These are phyloP conservation scores for Apocheima hispidaria DNA, from an alignment of 2,888 invertebrate genomes.

Conservation along the genomic window DNA sequence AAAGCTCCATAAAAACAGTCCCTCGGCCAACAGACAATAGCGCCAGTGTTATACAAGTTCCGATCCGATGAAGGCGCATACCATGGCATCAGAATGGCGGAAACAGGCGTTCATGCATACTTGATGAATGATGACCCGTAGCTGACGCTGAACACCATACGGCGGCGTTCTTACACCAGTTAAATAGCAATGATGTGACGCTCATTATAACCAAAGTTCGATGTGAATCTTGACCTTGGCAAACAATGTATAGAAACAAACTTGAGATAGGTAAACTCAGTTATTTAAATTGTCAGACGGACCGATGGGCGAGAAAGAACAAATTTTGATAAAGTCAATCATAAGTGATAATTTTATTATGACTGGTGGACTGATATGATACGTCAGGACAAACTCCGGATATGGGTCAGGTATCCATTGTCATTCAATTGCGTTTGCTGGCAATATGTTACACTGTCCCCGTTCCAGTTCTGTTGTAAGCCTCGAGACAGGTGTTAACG, in stretches of 20 bases:
- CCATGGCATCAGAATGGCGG: constrained; percentile 49
- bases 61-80: constrained; percentile 41
- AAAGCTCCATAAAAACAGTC: constrained; percentile 24
- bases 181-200: background rate
- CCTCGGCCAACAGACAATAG: constrained; percentile 34
- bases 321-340: background rate
- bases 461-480: constrained; percentile 7
- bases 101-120: constrained; percentile 69
- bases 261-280: background rate
- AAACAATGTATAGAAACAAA: constrained; percentile 1
- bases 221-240: constrained; percentile 7
- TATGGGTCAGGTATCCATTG: constrained; percentile 11
- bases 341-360: background rate
- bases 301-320: background rate
- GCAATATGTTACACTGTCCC: constrained; percentile 11
- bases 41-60: constrained; percentile 48
- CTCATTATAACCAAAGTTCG: background rate
- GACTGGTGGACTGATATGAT: background rate
- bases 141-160: constrained; percentile 52
- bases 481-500: constrained; percentile 43
- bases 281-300: constrained; percentile 1
- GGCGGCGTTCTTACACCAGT: constrained; percentile 41
- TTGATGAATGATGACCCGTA: constrained; percentile 68
- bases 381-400: background rate
- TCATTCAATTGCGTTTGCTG: constrained; percentile 14